Percentiles rank a stretch among this genome's conserved stretches.
phyloP scores from a whole-genome alignment of 2,888 invertebrate genomes.

The Heliconius ethilla region DNA sequence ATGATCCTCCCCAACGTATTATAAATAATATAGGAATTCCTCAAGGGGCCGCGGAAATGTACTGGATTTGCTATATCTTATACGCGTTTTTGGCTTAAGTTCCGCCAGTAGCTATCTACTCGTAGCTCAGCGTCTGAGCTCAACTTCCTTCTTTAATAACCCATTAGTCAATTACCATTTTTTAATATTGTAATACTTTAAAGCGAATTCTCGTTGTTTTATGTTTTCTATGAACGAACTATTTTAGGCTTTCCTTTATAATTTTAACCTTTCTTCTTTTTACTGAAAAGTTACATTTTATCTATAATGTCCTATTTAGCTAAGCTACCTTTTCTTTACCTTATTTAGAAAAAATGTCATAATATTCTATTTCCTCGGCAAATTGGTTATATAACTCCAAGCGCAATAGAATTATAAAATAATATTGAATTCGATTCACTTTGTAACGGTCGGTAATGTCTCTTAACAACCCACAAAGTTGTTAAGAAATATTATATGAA shows the following conservation, averaged over 20 bases:
- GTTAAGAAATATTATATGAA: conserved; percentile 47
- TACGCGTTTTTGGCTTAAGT: conserved; percentile 48
- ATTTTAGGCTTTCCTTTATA: neutral
- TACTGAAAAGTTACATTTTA: neutral
- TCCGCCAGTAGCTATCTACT: neutral
- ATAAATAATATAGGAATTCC: conserved; percentile 76
- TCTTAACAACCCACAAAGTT: conserved; percentile 26
- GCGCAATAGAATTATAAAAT: conserved; percentile 55
- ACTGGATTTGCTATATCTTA: conserved; percentile 68
- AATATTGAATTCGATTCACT: conserved; percentile 52
- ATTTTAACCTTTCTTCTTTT: neutral
- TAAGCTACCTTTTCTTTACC: conserved; percentile 4
- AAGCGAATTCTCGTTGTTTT: neutral
- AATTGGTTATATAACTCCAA: conserved; percentile 46
- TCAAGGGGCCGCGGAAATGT: conserved; percentile 69
- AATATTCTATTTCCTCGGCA: conserved; percentile 38
- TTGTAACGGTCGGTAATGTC: conserved; percentile 47
- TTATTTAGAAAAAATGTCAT: neutral
- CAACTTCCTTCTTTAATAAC: conserved; percentile 9
- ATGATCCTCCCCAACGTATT: conserved; percentile 78
- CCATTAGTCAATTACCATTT: conserved; percentile 1
- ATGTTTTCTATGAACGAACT: neutral
- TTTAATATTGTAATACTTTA: neutral
- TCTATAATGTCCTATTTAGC: neutral
- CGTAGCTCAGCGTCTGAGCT: neutral